A percentile compares a stretch with the other conserved stretches of the same genome.
Conservation (phyloP, 2,888 invertebrate species). For the Diadegma fenestrale region DNA sequence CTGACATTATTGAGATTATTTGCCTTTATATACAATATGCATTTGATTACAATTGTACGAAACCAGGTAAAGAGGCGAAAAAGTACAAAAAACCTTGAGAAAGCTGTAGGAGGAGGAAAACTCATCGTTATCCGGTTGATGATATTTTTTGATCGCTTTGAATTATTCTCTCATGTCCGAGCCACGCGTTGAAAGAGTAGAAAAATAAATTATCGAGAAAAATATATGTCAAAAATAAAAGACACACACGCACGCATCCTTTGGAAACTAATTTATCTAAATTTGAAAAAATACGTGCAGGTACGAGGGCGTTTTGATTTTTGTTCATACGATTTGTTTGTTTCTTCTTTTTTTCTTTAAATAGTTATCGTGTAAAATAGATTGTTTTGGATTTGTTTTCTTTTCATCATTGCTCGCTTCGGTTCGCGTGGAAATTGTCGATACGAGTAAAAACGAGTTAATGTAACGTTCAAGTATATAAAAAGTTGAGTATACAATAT, state of each 20-base stretch:
- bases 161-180: slow-evolving; percentile 41
- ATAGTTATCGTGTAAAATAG: slow-evolving; percentile 69
- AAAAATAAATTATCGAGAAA: slow-evolving; percentile 69
- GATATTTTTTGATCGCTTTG: slow-evolving; percentile 49
- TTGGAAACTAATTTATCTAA: slow-evolving; percentile 73
- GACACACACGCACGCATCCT: slow-evolving; percentile 39
- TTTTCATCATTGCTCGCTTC: slow-evolving; percentile 20
- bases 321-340: slow-evolving; percentile 36
- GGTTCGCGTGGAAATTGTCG: slow-evolving; percentile 61
- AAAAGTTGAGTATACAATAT: slow-evolving; percentile 67
- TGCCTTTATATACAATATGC: slow-evolving; percentile 60
- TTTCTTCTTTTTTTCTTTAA: slow-evolving; percentile 42
- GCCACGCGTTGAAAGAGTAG: slow-evolving; percentile 50
- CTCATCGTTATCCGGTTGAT: neutral
- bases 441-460: slow-evolving; percentile 59
- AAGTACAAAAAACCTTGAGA: slow-evolving; percentile 37
- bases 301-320: slow-evolving; percentile 47
- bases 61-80: slow-evolving; percentile 19
- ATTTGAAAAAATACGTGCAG: slow-evolving; percentile 73
- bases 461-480: slow-evolving; percentile 62
- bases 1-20: slow-evolving; percentile 56
- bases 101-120: slow-evolving; percentile 16
- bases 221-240: slow-evolving; percentile 18
- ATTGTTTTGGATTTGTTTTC: slow-evolving; percentile 54
- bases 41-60: slow-evolving; percentile 39